Percentiles rank a stretch among this genome's conserved stretches.
Conservation (phyloP, 2,888 invertebrate genomes). For the Capitulum mitella region DNA sequence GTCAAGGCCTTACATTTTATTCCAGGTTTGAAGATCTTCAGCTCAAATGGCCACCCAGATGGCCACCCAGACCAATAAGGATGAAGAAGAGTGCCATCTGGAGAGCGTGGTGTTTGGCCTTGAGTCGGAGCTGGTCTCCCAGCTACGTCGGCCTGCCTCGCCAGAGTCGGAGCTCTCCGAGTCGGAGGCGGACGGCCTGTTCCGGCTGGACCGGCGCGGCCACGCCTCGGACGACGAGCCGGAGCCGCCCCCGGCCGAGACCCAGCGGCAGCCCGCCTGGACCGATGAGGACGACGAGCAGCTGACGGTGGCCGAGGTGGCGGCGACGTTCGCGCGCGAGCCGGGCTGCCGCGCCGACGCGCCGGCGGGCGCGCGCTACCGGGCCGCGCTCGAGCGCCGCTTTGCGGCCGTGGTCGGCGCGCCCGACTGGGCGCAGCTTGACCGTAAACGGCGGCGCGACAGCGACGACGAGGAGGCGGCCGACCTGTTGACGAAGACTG, state of each 20-base stretch:
- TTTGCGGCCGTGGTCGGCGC: conserved; percentile 60
- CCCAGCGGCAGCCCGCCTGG: conserved; percentile 28
- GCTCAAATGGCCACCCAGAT: no score
- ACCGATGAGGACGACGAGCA: conserved; percentile 29
- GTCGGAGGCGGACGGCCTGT: not conserved
- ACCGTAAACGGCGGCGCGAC: conserved; percentile 40
- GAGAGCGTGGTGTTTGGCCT: conserved; percentile 11
- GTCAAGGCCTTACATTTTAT: no score
- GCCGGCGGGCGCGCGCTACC: conserved; percentile 51
- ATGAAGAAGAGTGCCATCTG: not conserved
- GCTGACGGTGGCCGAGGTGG: conserved; percentile 27
- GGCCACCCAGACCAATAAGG: not conserved
- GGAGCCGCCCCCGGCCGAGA: not conserved
- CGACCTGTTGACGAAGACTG: conserved; percentile 28
- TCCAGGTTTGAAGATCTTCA: no score
- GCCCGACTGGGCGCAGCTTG: conserved; percentile 67
- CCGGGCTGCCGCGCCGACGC: conserved; percentile 40
- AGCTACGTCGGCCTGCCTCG: not conserved
- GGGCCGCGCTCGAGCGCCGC: conserved; percentile 58
- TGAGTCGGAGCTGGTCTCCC: not conserved
- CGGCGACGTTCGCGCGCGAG: conserved; percentile 23
- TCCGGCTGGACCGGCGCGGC: conserved; percentile 15
- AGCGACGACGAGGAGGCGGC: conserved; percentile 20
- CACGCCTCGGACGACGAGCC: not conserved
- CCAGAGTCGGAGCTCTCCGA: not conserved